Evolutionary conservation across 2,113 vertebrate species (phyloP), one percentile per base, ranked within the genome.

Genomic region (Glaucidium brasilianum): DNA sequence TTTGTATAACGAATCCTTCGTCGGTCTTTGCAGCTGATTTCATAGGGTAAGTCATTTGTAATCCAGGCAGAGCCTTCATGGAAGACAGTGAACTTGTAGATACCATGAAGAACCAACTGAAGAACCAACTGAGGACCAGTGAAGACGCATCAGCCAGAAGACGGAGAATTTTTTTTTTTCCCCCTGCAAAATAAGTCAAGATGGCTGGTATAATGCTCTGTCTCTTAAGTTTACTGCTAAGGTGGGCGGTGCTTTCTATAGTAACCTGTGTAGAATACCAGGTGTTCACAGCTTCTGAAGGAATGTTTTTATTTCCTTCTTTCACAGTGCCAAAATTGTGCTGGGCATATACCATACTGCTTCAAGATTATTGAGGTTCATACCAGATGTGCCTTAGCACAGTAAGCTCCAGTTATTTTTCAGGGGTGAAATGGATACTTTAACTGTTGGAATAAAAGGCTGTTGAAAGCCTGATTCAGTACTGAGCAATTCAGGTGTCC

Each of bases 301-400:
- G 55, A 95, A 76, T 0, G 0, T 66, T 92, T 67, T 92, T 69
- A 83, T 84, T 95, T 93, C 56, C 64, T 78, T 64, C 60, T 92
- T 93, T 92, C 68, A 55, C 37, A 55, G 47, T 78, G 83, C 78
- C 85, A 93, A 80, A 88, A 81, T 60, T 64, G 34, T 94, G 68
- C 43, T 74, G 50, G 68, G 55, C 56, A 64, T 94, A 16, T 30
- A 78, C 29, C 49, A 81, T 26, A 49, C 39, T 41, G 35, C 39
- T 72, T 78, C 35, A 77, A 84, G 92, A 96, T 93, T 94, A 78
- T 92, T 85, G 72, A 91, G 47, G 73, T 27, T 80, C 83, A 58
- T 75, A 56, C 60, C 73, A 96, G 83, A 88, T 94, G 88, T 95
- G 76, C 43, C 43, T 86, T 39, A 84, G 56, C 27, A 68, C 43